Conservation (phyloP, 2,113 vertebrate genomes). For the Hippolais icterina region DNA sequence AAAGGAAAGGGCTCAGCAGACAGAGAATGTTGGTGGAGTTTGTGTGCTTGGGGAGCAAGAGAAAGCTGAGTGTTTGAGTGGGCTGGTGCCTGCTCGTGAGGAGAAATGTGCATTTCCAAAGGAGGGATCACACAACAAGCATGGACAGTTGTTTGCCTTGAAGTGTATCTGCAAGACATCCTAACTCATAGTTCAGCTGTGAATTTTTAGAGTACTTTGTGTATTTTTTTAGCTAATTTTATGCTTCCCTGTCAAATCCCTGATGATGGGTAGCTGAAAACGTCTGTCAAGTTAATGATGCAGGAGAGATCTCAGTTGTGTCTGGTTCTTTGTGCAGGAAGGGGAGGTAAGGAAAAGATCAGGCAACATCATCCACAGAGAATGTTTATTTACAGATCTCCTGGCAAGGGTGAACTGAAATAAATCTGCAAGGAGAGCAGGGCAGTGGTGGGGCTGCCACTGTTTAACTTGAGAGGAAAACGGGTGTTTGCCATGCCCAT, state of each 20-base stretch:
- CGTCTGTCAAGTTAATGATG: neutral
- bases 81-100: neutral
- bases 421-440: neutral
- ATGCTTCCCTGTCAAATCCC: neutral
- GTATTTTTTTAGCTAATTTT: neutral
- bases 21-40: neutral
- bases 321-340: neutral
- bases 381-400: neutral
- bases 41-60: neutral
- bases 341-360: neutral
- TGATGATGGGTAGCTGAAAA: neutral
- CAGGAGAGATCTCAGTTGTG: neutral
- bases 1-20: neutral
- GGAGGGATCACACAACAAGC: neutral
- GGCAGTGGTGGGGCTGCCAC: neutral
- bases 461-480: too few species aligned
- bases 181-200: neutral
- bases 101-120: neutral
- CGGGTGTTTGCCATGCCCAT: too few species aligned
- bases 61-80: accelerated
- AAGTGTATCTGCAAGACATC: neutral
- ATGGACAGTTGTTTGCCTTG: neutral
- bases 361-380: neutral
- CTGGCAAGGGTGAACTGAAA: neutral
- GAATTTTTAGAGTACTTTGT: neutral